These are phyloP conservation scores for Drosophila nigricruria DNA, from an alignment of 2,888 invertebrate genomes.

Conservation along the genomic window DNA sequence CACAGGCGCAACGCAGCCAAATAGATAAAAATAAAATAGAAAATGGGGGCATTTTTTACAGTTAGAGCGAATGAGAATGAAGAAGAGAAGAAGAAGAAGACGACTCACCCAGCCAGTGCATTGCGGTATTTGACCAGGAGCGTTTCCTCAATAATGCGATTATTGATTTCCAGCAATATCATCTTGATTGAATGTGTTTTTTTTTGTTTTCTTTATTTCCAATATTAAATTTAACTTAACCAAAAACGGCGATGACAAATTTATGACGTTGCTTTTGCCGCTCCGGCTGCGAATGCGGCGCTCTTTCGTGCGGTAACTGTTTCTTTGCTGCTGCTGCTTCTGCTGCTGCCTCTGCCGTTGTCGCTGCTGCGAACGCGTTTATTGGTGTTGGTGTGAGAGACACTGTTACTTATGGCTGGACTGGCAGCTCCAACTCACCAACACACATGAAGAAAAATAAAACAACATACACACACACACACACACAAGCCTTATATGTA, in stretches of 20 bases:
- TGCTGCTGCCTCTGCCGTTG: slow-evolving; percentile 29
- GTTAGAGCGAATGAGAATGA: slow-evolving; percentile 33
- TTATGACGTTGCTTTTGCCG: slow-evolving; percentile 78
- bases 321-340: slow-evolving; percentile 57
- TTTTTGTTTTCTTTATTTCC: slow-evolving; percentile 21
- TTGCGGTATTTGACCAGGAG: slow-evolving; percentile 97
- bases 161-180: slow-evolving; percentile 99
- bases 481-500: slow-evolving; percentile 25
- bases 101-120: slow-evolving; percentile 94
- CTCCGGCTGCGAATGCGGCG: slow-evolving; percentile 64
- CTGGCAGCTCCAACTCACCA: slow-evolving; percentile 65
- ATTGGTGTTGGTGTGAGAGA: slow-evolving; percentile 57
- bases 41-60: slow-evolving; percentile 51
- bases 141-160: slow-evolving; percentile 99
- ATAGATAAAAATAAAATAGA: slow-evolving; percentile 45
- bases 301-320: slow-evolving; percentile 72
- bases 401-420: slow-evolving; percentile 47
- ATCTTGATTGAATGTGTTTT: slow-evolving; percentile 85
- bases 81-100: slow-evolving; percentile 35
- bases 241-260: slow-evolving; percentile 73
- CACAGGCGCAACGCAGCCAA: slow-evolving; percentile 20
- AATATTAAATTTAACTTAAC: slow-evolving; percentile 30
- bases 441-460: slow-evolving; percentile 50
- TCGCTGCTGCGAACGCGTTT: slow-evolving; percentile 44
- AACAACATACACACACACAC: slow-evolving; percentile 27